Base-by-base conservation (phyloP, 2,888 invertebrate genomes). In the Cyrtodaria siliqua region DNA sequence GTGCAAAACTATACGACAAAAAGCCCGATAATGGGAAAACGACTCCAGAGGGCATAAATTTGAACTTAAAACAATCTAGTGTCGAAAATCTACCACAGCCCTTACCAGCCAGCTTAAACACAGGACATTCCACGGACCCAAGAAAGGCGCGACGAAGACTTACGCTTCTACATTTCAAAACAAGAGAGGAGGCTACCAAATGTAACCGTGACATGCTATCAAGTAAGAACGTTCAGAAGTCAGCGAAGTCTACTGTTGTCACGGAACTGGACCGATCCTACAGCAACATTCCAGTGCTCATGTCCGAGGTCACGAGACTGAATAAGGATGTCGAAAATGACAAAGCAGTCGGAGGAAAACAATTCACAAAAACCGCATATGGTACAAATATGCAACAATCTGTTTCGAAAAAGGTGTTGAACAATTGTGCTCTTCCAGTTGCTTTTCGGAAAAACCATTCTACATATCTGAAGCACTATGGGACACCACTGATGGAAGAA, bases 211-310 rank as follows among this genome's bases (percentile, higher is more conserved):
- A 83, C 47, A 38, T 64, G 1, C 12, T 67, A n/a, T 27, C 53
- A 20, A 66, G 47, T 14, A 68, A 74, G 1, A 67, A 75, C 23
- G 68, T n/a, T 29, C 44, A n/a, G 42, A 62, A 72, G 47, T 76
- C 69, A 55, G 59, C 59, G 38, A 77, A 82, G 26, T 68, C 78
- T n/a, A 47, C 71, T 38, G 49, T 69, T 18, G 26, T 75, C 0
- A 55, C 62, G 14, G 72, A 79, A 27, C 53, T 86, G 24, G 84
- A 83, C 42, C 70, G 79, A 0, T 70, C 82, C 2, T 84, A 83
- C 56, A 64, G 60, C 14, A 52, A 79, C n/a, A 57, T 83, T 14
- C 84, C 86, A 4, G 67, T 64, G 9, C 57, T 86, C 0, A 53
- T 77, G 63, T 67, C 77, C 2, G 79, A 77, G 52, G 63, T 78